Base-by-base conservation (phyloP, 2,888 invertebrate species). In the Notodonta dromedarius region DNA sequence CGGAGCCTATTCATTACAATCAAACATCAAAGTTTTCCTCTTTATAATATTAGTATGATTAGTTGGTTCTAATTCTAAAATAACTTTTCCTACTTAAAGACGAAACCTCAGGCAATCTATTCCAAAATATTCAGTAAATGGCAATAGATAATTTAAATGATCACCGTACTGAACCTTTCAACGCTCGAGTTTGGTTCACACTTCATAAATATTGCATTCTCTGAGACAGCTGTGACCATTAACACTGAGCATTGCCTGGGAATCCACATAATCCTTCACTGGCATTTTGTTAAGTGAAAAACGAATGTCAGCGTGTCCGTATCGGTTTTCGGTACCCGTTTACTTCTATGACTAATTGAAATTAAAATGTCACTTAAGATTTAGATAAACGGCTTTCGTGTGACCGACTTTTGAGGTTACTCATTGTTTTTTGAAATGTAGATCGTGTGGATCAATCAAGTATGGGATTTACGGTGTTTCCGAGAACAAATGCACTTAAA, bases 231-330 rank as follows among this genome's bases (percentile, higher is more conserved):
- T 79, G 72, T 73, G 76, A 77, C 78, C 71, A 69, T 63, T 61
- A 16, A 56, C 44, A 56, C 62, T 61, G 58, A 62, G 71, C 67
- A 68, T 77, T 39, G 75, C 71, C 71, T 70, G 73, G 69, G 80
- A 82, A 82, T 76, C 70, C 70, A 67, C 69, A 77, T 90, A 89
- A 90, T 87, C 89, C 89, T 76, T 71, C 74, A 66, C 79, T 89
- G 90, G 84, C 89, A 89, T 90, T 90, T 88, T 73, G 76, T 77
- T 80, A 80, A 84, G 76, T 83, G 84, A 80, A 86, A 89, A 87
- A 83, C 74, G 74, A 74, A 85, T 86, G 86, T 78, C 85, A 85
- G 69, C 76, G 70, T 65, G 71, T 69, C 71, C 65, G 12, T 16
- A 40, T 58, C 42, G 52, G 63, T 66, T 79, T 79, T 71, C 62